Base-by-base conservation (phyloP, 30 jellyfish, hydroid and myxozoan species). In the Pelagia noctiluca region DNA sequence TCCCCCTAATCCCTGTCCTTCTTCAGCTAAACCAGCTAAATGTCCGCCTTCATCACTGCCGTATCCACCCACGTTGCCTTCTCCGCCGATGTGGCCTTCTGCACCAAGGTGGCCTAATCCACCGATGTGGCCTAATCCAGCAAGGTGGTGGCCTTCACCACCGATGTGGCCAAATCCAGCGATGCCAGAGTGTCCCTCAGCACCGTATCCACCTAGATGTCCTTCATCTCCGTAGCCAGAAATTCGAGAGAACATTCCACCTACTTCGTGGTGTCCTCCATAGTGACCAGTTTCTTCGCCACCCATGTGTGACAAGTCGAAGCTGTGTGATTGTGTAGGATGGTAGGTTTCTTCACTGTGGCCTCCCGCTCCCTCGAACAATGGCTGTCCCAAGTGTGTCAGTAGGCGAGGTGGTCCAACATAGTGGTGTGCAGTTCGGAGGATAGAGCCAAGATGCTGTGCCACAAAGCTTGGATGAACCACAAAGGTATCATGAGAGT, bases 381-480 rank as follows among this genome's bases (percentile, higher is more conserved):
- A 63, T 1, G 98, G 98, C n/a, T 75, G 89, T 23, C 98, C 98
- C 21, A 92, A 46, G 49, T 91, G 95, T 12, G 98, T 91, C 36
- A 91, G 57, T 23, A 91, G 86, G 1, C 98, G 77, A 2, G 98
- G 98, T 22, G 98, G 98, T 29, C 98, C 98, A 49, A 91, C 88
- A 49, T 91, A 91, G 54, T 91, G 98, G 28, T 91, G 98, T 21
- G 98, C 98, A 23, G 98, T 91, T 63, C 98, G 62, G 25, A 91
- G 64, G 35, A 91, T 85, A 12, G 98, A 91, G 82, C 98, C 98
- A 67, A 91, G 82, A 85, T 91, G 98, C 88, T 91, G 98, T 22
- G 98, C 98, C 63, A 91, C 98, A 70, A 84, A 91, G 88, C 98
- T 91, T 26, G 98, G 98, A 70, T 91, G 98, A 21, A 91, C 96